Evolutionary conservation across 2,113 vertebrate genomes (phyloP), one percentile per base, ranked within the genome.

Genomic region (Stercorarius parasiticus): DNA sequence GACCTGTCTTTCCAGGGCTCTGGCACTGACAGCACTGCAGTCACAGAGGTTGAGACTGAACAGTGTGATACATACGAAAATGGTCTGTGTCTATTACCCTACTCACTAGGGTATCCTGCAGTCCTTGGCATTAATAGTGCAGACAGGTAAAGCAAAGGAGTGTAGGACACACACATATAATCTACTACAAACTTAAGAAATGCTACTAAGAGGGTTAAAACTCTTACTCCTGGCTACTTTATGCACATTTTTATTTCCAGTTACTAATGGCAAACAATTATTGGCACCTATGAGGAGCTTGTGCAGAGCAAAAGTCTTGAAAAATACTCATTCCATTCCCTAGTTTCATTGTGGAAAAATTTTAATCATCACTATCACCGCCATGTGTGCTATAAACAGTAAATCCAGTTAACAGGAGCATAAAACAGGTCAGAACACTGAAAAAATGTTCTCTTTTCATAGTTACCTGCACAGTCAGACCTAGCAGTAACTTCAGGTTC

Each of bases 21-120:
- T 72, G 56, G 45, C 56, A 18, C 26, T 30, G 69, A 61, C 3
- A 27, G 26, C 5, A 13, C 15, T n/a, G 26, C 21, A 40, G 56
- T 21, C 52, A 61, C 32, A 40, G 5, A 58, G 55, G 16, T 11
- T 43, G 38, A 76, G 66, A 20, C 27, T 29, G 38, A 59, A 11
- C 3, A 14, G 43, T 10, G 5, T 40, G 23, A 26, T 11, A 22
- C 5, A 25, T 8, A 15, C 0, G 1, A 42, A 62, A 50, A 52
- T 1, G 5, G 8, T 66, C 30, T 43, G 34, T 50, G 25, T 16
- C 13, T 45, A 4, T 11, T 16, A 14, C 21, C 7, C 10, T 8
- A 36, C 3, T 15, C 21, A 66, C 56, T 42, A 69, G 45, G 61
- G 15, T 9, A 13, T 6, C 11, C 61, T 14, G 0, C 12, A 77